phyloP scores from a whole-genome alignment of 2,797 vertebrate genomes.

The Fistularia tabacaria region DNA sequence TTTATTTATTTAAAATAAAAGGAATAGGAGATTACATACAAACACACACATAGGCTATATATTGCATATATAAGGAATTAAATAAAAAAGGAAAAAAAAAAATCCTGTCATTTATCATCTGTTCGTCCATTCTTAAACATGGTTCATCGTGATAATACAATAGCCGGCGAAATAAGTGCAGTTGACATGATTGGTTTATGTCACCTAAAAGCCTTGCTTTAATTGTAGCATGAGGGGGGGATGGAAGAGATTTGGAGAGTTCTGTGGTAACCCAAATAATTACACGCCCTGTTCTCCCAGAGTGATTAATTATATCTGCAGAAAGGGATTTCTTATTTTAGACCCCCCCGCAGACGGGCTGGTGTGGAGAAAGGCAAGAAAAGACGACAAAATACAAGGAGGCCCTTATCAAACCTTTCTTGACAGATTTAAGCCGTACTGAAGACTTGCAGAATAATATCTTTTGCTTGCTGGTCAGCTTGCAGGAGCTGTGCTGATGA shows the following conservation, averaged over 20 bases:
- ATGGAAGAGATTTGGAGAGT: slow-evolving; percentile 49
- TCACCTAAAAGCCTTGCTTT: slow-evolving; percentile 37
- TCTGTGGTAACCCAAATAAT: slow-evolving; percentile 82
- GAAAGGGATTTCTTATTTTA: slow-evolving; percentile 81
- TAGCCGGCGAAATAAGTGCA: not conserved
- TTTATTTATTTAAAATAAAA: too few species aligned
- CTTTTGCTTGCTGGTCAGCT: slow-evolving; percentile 54
- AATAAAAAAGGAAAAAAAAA: too few species aligned
- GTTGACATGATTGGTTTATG: slow-evolving; percentile 2
- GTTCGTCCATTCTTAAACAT: too few species aligned
- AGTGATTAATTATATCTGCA: slow-evolving; percentile 84
- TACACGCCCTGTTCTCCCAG: slow-evolving; percentile 79
- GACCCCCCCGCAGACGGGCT: slow-evolving; percentile 71
- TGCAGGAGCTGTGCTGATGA: slow-evolving; percentile 32
- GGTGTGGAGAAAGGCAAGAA: slow-evolving; percentile 48
- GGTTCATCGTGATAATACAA: not conserved
- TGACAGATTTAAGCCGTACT: slow-evolving; percentile 76
- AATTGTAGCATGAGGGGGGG: slow-evolving; percentile 21
- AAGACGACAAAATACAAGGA: slow-evolving; percentile 65
- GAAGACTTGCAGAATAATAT: slow-evolving; percentile 64
- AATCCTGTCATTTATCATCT: too few species aligned
- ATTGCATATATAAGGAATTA: too few species aligned
- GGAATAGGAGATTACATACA: too few species aligned
- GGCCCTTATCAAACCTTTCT: slow-evolving; percentile 70
- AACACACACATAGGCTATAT: too few species aligned